Conservation (phyloP, 2,797 vertebrate genomes). For the Tokudaia tokunoshimensis region DNA sequence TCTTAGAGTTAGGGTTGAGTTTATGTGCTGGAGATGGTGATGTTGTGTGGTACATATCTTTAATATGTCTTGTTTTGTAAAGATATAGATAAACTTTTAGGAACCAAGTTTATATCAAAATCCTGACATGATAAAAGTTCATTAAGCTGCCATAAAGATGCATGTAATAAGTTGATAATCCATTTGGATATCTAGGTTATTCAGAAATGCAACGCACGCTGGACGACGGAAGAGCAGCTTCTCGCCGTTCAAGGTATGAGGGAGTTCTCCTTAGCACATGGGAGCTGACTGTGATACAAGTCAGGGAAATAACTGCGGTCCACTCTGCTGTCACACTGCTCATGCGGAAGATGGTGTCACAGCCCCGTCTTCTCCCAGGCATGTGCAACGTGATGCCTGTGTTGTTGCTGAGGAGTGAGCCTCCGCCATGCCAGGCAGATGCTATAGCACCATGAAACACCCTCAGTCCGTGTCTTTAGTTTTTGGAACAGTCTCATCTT, state of each 20-base stretch:
- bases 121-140: background rate
- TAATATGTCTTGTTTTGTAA: background rate
- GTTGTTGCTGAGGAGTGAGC: background rate
- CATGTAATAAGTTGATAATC: background rate
- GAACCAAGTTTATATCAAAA: background rate
- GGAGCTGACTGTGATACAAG: fast-evolving
- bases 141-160: background rate
- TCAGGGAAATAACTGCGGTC: background rate
- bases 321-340: too few species aligned
- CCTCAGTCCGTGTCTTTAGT: background rate
- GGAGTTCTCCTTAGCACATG: background rate
- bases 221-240: slow-evolving; percentile 97
- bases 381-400: background rate
- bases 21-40: background rate
- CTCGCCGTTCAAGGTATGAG: slow-evolving; percentile 95
- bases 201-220: slow-evolving; percentile 95
- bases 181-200: slow-evolving; percentile 87
- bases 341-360: too few species aligned
- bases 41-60: background rate
- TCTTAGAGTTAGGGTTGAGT: background rate
- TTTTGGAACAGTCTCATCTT: background rate
- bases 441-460: background rate
- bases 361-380: background rate
- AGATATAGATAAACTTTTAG: background rate
- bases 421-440: background rate